These are phyloP conservation scores for Neoitamus cyanurus DNA, from an alignment of 2,888 invertebrate species.

Conservation along the genomic window DNA sequence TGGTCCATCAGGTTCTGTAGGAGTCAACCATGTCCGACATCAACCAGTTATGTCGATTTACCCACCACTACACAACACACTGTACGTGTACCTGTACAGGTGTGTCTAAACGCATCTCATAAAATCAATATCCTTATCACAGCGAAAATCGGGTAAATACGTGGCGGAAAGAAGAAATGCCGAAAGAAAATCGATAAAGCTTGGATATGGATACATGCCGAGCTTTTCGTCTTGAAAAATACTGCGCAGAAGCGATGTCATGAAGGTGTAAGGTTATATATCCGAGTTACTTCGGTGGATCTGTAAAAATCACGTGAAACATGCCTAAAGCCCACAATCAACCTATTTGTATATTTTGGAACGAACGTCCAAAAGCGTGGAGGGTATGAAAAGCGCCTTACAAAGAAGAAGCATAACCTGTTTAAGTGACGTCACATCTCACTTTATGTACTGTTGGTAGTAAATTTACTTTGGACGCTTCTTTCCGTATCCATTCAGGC, in stretches of 20 bases:
- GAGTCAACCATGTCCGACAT: not conserved
- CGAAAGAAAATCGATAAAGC: not conserved
- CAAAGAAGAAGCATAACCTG: slow-evolving; percentile 12
- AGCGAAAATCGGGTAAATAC: not conserved
- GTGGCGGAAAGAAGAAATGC: not conserved
- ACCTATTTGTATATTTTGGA: not conserved
- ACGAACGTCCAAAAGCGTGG: not conserved
- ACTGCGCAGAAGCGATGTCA: not conserved
- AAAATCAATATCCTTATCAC: not conserved
- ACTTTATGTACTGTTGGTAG: not conserved
- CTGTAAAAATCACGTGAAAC: not conserved
- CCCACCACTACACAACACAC: not conserved
- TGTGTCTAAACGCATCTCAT: not conserved
- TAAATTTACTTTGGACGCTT: slow-evolving; percentile 21
- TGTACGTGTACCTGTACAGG: not conserved
- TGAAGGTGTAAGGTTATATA: not conserved
- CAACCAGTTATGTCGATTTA: not conserved
- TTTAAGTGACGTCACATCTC: slow-evolving; percentile 5
- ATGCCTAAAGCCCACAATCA: not conserved
- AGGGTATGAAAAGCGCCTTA: not conserved
- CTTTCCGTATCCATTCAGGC: slow-evolving; percentile 25
- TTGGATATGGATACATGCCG: not conserved
- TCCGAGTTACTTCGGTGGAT: not conserved
- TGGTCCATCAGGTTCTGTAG: not conserved
- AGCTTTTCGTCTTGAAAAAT: not conserved